Evolutionary conservation across 2,888 invertebrate genomes (phyloP).

Genomic region (Tachina lurida): DNA sequence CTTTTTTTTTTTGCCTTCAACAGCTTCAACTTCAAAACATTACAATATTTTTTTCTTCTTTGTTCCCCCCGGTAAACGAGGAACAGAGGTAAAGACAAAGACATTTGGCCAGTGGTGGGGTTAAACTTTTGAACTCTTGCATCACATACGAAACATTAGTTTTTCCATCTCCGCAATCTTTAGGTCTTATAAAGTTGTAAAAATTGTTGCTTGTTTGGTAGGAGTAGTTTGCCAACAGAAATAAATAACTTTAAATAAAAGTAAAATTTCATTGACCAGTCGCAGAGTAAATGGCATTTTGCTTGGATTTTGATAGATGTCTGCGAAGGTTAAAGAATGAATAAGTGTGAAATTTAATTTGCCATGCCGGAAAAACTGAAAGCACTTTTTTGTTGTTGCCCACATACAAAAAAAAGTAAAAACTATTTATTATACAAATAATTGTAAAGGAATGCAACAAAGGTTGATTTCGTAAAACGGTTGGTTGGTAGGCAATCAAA

Average conservation of each 20-base stretch:
- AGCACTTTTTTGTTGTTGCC: neutral
- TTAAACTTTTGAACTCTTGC: slow-evolving; percentile 71
- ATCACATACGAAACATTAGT: slow-evolving; percentile 53
- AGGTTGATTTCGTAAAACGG: neutral
- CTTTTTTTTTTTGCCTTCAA: neutral
- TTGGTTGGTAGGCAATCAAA: no score
- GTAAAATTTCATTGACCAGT: slow-evolving; percentile 49
- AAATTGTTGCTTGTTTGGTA: slow-evolving; percentile 14
- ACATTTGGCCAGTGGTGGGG: slow-evolving; percentile 60
- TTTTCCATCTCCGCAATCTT: neutral
- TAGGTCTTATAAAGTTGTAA: slow-evolving; percentile 37
- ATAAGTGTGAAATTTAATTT: slow-evolving; percentile 62
- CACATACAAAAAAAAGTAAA: slow-evolving; percentile 12
- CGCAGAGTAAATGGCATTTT: slow-evolving; percentile 45
- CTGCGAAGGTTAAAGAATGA: slow-evolving; percentile 46
- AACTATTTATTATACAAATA: slow-evolving; percentile 16
- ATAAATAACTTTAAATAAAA: slow-evolving; percentile 29
- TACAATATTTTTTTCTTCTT: slow-evolving; percentile 4
- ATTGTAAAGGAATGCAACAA: neutral
- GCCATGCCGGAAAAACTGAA: slow-evolving; percentile 39
- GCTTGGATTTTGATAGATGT: slow-evolving; percentile 33
- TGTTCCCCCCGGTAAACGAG: neutral
- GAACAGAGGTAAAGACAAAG: neutral
- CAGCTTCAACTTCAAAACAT: slow-evolving; percentile 1
- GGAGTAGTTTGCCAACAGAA: slow-evolving; percentile 2